Evolutionary conservation across 2,113 vertebrate genomes (phyloP).

Genomic region (Microtus pennsylvanicus): DNA sequence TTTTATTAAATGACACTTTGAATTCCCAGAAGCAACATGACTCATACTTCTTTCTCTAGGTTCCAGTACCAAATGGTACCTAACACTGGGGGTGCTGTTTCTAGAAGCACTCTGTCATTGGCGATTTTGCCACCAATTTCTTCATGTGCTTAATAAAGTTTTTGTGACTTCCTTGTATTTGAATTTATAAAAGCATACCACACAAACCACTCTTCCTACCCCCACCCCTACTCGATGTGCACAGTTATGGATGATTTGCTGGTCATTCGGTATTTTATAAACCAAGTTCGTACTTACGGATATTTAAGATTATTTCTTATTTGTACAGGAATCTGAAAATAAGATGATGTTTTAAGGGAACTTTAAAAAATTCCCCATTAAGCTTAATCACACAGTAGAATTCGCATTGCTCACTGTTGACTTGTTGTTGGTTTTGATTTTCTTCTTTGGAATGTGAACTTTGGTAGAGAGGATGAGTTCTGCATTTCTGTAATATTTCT

Average conservation of each 20-base stretch:
- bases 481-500: neutral
- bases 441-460: neutral
- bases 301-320: neutral
- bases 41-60: neutral
- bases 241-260: neutral
- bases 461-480: neutral
- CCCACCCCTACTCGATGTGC: accelerated
- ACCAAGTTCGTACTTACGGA: neutral
- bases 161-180: neutral
- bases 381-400: neutral
- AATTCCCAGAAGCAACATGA: neutral
- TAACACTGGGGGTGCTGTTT: neutral
- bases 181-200: neutral
- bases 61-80: neutral
- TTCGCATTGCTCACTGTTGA: neutral
- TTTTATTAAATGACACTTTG: constrained; percentile 6
- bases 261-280: neutral
- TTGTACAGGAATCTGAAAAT: neutral
- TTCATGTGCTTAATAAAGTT: neutral
- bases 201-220: neutral
- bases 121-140: neutral
- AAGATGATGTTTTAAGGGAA: neutral
- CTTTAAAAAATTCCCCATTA: neutral
- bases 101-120: constrained; percentile 14
- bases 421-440: neutral